Conservation (phyloP, 2,797 vertebrate species). For the Pseudomugil tenellus region DNA sequence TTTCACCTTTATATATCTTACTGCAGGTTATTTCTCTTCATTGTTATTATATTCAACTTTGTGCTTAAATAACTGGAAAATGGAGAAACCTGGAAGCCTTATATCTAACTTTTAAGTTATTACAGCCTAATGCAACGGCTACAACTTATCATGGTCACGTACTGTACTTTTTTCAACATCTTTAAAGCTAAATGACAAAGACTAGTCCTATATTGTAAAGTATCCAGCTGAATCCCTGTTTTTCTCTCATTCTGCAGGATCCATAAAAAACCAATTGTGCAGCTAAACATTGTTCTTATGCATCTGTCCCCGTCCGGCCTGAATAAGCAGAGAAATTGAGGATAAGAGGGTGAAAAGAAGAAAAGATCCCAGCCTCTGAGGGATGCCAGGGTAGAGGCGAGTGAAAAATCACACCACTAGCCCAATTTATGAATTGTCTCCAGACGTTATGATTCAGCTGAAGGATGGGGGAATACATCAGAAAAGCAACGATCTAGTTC, state of each 20-base stretch:
- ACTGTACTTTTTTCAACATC: not conserved
- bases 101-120: not conserved
- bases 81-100: not conserved
- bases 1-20: not conserved
- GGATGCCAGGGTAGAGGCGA: constrained; percentile 39
- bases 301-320: constrained; percentile 21
- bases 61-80: not conserved
- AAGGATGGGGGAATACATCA: constrained; percentile 41
- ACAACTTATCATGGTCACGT: not conserved
- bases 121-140: not conserved
- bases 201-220: not conserved
- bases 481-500: constrained; percentile 60
- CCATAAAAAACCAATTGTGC: not conserved
- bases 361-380: constrained; percentile 12
- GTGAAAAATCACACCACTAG: constrained; percentile 46
- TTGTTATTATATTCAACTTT: not conserved
- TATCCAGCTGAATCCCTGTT: not conserved
- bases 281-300: constrained; percentile 8
- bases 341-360: constrained; percentile 4
- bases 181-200: not conserved
- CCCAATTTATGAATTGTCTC: constrained; percentile 59
- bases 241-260: not conserved
- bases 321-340: constrained; percentile 1
- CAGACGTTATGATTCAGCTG: constrained; percentile 45
- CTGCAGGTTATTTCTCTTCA: not conserved